A percentile compares a stretch with the other conserved stretches of the same genome.
Evolutionary conservation across 2,113 vertebrate species (phyloP).

Genomic region (Rissa tridactyla): DNA sequence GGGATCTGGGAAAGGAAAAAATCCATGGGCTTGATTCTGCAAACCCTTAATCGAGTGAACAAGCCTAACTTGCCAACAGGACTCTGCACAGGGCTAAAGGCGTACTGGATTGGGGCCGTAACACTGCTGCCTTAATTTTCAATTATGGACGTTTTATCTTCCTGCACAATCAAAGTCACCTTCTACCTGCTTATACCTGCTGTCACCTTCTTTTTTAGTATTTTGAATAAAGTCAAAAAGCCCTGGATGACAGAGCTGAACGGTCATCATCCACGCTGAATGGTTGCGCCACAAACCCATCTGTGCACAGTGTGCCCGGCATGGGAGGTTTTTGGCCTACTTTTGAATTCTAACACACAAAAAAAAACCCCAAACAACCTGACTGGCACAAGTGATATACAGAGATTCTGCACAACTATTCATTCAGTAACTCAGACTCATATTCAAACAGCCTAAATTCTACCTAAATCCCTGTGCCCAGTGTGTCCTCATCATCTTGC

Average conservation of each 20-base stretch:
- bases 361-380: neutral
- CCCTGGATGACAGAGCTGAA: neutral
- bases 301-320: fast-evolving
- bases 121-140: neutral
- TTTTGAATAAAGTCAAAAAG: neutral
- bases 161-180: neutral
- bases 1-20: constrained; percentile 69
- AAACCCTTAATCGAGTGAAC: constrained; percentile 21
- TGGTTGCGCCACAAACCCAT: neutral
- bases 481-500: neutral
- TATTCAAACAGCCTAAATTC: neutral
- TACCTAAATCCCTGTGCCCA: neutral
- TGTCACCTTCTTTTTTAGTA: neutral
- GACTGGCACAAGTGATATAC: neutral
- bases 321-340: neutral
- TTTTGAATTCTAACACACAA: neutral
- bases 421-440: neutral
- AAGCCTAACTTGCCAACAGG: neutral
- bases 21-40: constrained; percentile 55
- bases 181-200: neutral
- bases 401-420: neutral
- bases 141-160: neutral
- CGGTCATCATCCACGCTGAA: neutral
- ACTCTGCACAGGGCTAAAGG: neutral
- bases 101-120: neutral